Evolutionary conservation across 2,888 invertebrate genomes (phyloP).

Genomic region (Pristionchus exspectatus): DNA sequence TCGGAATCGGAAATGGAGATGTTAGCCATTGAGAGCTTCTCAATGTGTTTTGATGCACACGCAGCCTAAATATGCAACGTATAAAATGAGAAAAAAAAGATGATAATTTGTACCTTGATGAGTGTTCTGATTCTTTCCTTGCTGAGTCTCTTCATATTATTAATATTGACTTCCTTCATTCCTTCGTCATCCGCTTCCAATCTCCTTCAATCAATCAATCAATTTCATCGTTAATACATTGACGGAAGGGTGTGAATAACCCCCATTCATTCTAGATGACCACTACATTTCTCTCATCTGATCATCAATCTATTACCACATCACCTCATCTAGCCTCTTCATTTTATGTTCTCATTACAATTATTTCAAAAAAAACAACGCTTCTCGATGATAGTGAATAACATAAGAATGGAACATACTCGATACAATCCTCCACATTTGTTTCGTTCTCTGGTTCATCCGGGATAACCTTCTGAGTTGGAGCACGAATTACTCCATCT

Average conservation of each 20-base stretch:
- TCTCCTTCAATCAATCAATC: conserved; percentile 63
- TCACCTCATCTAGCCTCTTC: too few species aligned
- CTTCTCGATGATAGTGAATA: not conserved
- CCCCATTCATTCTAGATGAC: not conserved
- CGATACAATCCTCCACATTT: conserved; percentile 93
- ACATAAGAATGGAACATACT: conserved; percentile 81
- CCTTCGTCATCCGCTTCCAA: conserved; percentile 89
- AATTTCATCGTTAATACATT: not conserved
- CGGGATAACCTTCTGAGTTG: conserved; percentile 92
- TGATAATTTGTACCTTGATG: conserved; percentile 83
- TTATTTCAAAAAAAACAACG: too few species aligned
- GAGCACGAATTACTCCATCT: conserved; percentile 91
- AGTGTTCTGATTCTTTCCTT: conserved; percentile 94
- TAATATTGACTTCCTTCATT: conserved; percentile 95
- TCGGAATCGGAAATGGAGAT: conserved; percentile 93
- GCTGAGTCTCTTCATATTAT: conserved; percentile 99
- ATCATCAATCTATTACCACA: too few species aligned
- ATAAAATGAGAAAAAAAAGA: not conserved
- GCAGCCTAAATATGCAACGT: conserved; percentile 81
- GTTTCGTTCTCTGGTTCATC: conserved; percentile 97
- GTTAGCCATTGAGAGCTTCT: conserved; percentile 93
- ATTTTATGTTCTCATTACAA: too few species aligned
- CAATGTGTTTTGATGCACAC: conserved; percentile 91
- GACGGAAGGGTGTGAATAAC: not conserved
- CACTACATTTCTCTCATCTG: not conserved